A percentile compares a stretch with the other conserved stretches of the same genome.
Conservation (phyloP, 2,888 invertebrate species). For the Lasioglossum morio region DNA sequence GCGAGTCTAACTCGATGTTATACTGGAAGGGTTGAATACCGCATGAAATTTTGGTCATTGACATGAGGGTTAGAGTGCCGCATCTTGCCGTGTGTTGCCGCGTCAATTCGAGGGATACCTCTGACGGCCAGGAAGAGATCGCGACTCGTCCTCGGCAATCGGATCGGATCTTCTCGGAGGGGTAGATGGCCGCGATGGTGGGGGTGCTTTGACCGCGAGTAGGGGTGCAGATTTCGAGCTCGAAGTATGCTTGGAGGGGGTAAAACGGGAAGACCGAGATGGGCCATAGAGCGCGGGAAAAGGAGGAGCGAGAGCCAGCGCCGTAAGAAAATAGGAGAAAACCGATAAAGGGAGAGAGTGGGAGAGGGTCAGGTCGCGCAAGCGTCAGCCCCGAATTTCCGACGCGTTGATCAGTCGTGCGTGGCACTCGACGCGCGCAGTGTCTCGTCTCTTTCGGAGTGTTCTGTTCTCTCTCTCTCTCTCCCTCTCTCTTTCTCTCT, state of each 20-base stretch:
- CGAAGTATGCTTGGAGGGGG: not conserved
- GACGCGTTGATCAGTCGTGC: constrained; percentile 75
- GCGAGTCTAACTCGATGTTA: too few relatives aligned
- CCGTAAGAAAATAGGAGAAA: not conserved
- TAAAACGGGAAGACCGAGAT: not conserved
- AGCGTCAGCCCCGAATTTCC: constrained; percentile 65
- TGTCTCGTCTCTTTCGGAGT: constrained; percentile 43
- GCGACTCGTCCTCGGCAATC: constrained; percentile 46
- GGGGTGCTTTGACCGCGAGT: constrained; percentile 44
- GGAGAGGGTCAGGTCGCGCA: constrained; percentile 55
- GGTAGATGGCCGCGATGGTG: constrained; percentile 58
- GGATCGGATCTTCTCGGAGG: constrained; percentile 32
- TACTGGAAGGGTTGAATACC: not conserved
- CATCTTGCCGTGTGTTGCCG: constrained; percentile 22
- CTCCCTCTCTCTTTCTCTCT: too few relatives aligned
- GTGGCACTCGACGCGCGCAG: constrained; percentile 75
- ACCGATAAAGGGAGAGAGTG: constrained; percentile 13
- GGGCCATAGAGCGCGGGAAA: not conserved
- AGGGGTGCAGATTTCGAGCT: not conserved
- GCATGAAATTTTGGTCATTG: not conserved
- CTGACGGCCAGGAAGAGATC: constrained; percentile 40
- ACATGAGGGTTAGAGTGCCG: not conserved
- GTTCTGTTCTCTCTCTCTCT: not conserved
- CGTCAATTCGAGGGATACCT: constrained; percentile 40
- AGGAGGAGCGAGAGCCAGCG: not conserved